Base-by-base conservation (phyloP, 1,140 invertebrate species). In the Heliconius eleuchia region DNA sequence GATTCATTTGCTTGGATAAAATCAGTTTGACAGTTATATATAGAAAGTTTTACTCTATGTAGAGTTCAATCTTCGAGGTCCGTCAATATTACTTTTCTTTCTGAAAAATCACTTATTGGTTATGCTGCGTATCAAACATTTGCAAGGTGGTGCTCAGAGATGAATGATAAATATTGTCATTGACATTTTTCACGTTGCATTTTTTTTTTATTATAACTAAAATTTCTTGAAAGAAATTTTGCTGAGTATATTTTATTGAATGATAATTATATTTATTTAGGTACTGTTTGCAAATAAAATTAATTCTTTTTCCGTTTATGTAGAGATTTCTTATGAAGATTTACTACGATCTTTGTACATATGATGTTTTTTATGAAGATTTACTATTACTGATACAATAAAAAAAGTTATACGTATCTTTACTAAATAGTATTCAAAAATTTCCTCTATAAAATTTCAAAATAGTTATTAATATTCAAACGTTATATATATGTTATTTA, bases 11-110 rank as follows among this genome's bases (percentile, higher is more conserved):
- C 50, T 76, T 57, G 74, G 66, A 55, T 70, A 66, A 70, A 80
- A 80, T 80, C 73, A 74, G 78, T 80, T 80, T 75, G 78, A 73
- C 78, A 80, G 70, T 79, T 80, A 57, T 73, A 66, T 11, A 66
- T 66, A 66, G 60, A 66, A 66, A 66, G 11, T 66, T 27, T 18
- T 5, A 66, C 60, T 57, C 55, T 66, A 66, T 30, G 3, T 66
- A 30, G 60, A 66, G 60, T 66, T 66, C 27, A 66, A 66, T 66
- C 60, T 50, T 30, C 42, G 18, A 74, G 55, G 19, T 74, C 30
- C 55, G 46, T 57, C 16, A 23, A 74, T 50, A 74, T 74, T 34
- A 74, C 73, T 74, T 52, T 66, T 66, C 23, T 9, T 66, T 66
- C 60, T 66, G n/a, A 66, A 66, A 66, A 66, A 9, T 66, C 11